Conservation (phyloP, 2,113 vertebrate genomes). For the Macquaria australasica region DNA sequence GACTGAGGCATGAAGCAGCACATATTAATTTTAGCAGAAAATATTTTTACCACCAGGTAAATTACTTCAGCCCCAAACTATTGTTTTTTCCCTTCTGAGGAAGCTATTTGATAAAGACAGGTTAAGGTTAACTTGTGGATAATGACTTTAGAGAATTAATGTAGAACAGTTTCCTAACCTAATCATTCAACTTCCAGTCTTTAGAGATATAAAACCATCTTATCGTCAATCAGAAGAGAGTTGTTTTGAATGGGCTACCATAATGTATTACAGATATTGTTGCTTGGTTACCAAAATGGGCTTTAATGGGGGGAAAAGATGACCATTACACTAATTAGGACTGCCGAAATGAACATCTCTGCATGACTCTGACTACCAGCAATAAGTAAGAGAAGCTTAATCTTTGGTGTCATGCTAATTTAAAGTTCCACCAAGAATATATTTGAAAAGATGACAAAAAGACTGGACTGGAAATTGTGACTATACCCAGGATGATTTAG, state of each 20-base stretch:
- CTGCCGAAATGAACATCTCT: conserved; percentile 23
- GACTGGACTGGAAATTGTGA: conserved; percentile 40
- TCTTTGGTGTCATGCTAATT: conserved; percentile 42
- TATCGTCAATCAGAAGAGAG: conserved; percentile 13
- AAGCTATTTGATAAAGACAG: conserved; percentile 30
- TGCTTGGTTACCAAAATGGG: conserved; percentile 6
- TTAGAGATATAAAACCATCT: conserved; percentile 1
- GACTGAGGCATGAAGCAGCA: conserved; percentile 42
- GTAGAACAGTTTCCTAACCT: conserved; percentile 10
- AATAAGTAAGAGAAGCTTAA: conserved; percentile 40
- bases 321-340: conserved; percentile 7
- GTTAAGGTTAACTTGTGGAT: conserved; percentile 49
- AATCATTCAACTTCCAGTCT: conserved; percentile 21
- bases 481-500: conserved; percentile 36
- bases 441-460: conserved; percentile 50
- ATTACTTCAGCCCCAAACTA: conserved; percentile 56
- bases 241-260: background rate
- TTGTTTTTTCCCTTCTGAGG: conserved; percentile 9
- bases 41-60: conserved; percentile 56
- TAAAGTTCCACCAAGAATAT: conserved; percentile 49
- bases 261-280: conserved; percentile 16
- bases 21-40: conserved; percentile 56
- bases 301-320: background rate
- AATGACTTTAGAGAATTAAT: conserved; percentile 34
- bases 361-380: conserved; percentile 24